Percentiles rank a stretch among this genome's conserved stretches.
These are phyloP conservation scores for Beaufortia kweichowensis DNA, from an alignment of 2,113 vertebrate genomes.

Conservation along the genomic window DNA sequence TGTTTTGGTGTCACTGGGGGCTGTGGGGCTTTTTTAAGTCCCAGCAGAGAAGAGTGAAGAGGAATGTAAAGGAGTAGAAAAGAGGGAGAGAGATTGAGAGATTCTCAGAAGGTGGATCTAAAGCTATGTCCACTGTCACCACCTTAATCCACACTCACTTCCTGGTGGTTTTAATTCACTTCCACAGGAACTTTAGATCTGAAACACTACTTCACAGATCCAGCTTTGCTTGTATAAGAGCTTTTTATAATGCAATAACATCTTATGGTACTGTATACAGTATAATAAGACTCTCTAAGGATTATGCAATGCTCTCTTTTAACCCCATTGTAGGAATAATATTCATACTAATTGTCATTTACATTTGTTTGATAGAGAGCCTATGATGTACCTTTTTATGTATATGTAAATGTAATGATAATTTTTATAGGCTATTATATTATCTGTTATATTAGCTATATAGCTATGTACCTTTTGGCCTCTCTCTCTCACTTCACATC, in stretches of 20 bases:
- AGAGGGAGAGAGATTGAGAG: slow-evolving; percentile 8
- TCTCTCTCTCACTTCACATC: slow-evolving; percentile 35
- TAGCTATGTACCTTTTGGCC: slow-evolving; percentile 14
- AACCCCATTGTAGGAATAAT: no score
- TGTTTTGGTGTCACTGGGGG: slow-evolving; percentile 28
- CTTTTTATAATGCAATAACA: no score
- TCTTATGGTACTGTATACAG: no score
- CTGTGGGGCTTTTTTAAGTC: slow-evolving; percentile 31
- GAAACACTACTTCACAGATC: slow-evolving; percentile 13
- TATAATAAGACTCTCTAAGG: no score
- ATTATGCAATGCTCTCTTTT: no score
- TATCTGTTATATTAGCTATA: not conserved
- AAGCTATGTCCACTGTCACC: slow-evolving; percentile 1
- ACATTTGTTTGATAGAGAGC: no score
- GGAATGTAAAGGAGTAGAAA: not conserved
- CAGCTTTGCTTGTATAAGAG: not conserved
- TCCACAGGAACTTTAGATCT: slow-evolving; percentile 38
- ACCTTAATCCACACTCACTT: slow-evolving; percentile 31
- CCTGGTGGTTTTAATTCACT: slow-evolving; percentile 49
- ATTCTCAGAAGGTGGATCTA: slow-evolving; percentile 39
- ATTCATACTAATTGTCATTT: no score
- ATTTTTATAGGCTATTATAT: no score
- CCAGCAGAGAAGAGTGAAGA: slow-evolving; percentile 19
- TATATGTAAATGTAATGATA: no score
- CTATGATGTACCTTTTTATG: no score